Base-by-base conservation (phyloP, 2,888 invertebrate genomes). In the Unio pictorum region DNA sequence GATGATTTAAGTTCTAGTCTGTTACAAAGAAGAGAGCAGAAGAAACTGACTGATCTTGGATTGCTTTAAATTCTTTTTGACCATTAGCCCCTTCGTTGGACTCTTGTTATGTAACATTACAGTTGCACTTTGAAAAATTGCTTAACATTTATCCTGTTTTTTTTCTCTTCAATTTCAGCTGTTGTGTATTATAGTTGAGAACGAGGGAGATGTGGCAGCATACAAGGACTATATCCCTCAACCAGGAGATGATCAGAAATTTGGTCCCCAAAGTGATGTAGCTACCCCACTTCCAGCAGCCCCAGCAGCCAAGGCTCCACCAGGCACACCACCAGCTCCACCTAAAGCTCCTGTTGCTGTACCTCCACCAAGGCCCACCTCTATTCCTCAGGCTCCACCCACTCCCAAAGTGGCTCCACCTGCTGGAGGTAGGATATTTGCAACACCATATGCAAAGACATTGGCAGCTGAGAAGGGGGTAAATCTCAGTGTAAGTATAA, bases 171-270 rank as follows among this genome's bases (percentile, higher is more conserved):
- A n/a, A 6, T 79, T 78, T 57, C 86, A 93, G 93, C 91, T 98
- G 67, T 94, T 99, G 28, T 99, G 99, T 91, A 96, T 99, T 82
- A 98, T 99, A 85, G 99, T 99, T 3, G 93, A 94, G 80, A 94
- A 94, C 65, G 93, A 95, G 89, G 93, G 91, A 3, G 95, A 95
- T 87, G 92, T 98, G 15, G 95, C 95, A 18, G 96, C 97, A 5
- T 99, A 99, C 90, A 95, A 95, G 90, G 95, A 97, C 88, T 99
- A 86, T 80, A 83, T 81, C 15, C 84, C 88, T 7, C 76, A 83
- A 26, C 83, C 82, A 18, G 85, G 90, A 5, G 86, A 88, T 67
- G 80, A 84, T 64, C 75, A 81, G 65, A 80, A 92, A 45, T 67
- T 69, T n/a, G 72, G 74, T n/a, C 73, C 84, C 6, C 54, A 73